These are phyloP conservation scores for Amazona guildingii DNA, from an alignment of 2,113 vertebrate genomes.

Conservation along the genomic window DNA sequence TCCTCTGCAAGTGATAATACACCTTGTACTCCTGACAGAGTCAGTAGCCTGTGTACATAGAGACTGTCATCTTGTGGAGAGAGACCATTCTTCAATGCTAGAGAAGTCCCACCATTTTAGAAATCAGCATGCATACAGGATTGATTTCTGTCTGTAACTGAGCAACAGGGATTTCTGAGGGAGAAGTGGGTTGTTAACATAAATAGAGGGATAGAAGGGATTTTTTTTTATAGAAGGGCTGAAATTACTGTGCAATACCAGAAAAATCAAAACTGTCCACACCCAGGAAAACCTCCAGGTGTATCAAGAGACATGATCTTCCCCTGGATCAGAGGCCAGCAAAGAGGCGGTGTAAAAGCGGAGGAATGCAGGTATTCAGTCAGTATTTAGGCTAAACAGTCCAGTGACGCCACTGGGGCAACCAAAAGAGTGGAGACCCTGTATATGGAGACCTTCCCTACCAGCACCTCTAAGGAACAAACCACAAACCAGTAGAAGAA, in stretches of 20 bases:
- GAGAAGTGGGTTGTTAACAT: neutral
- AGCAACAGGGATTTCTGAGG: neutral
- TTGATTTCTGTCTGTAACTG: conserved; percentile 26
- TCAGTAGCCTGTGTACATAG: neutral
- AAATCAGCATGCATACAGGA: neutral
- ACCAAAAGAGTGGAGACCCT: neutral
- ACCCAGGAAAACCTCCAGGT: neutral
- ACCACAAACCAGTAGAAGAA: neutral
- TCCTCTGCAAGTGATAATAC: neutral
- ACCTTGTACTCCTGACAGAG: neutral
- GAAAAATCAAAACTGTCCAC: neutral
- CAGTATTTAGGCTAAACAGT: neutral
- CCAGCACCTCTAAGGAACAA: neutral
- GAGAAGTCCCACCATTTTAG: neutral
- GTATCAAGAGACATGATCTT: neutral
- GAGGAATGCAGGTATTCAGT: neutral
- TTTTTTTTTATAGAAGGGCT: neutral
- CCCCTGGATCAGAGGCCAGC: neutral
- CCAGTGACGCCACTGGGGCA: neutral
- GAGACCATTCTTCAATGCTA: neutral
- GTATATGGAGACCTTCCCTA: neutral
- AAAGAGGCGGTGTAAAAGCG: neutral
- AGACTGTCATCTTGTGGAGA: neutral
- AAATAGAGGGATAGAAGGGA: neutral
- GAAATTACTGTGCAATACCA: neutral